Evolutionary conservation across 2,113 vertebrate species (phyloP).

Genomic region (Crypturellus undulatus): DNA sequence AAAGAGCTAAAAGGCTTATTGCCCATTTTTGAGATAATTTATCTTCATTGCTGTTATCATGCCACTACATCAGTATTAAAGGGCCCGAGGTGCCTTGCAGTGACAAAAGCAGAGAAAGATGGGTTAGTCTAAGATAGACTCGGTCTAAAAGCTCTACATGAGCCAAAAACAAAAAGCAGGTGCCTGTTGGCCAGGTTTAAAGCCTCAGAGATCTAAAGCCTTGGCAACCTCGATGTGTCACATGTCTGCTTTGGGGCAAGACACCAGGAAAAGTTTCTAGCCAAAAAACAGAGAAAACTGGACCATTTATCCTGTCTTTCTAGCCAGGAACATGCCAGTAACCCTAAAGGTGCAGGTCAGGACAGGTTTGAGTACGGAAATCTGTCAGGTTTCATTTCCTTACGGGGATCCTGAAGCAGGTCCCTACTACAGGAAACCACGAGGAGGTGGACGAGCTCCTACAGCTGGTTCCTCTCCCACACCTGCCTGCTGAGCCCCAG

Average conservation of each 20-base stretch:
- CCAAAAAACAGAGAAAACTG: accelerated
- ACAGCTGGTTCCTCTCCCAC: neutral
- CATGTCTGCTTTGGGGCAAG: neutral
- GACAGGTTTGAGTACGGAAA: neutral
- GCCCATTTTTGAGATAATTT: constrained; percentile 47
- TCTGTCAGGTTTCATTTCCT: neutral
- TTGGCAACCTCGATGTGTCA: neutral
- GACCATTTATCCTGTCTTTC: neutral
- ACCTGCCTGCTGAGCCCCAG: neutral
- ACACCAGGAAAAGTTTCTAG: neutral
- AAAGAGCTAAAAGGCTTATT: constrained; percentile 60
- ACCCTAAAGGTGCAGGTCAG: neutral
- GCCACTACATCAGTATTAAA: constrained; percentile 32
- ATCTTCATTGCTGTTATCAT: constrained; percentile 65
- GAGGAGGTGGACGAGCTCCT: neutral
- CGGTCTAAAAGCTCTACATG: neutral
- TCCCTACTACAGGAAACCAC: neutral
- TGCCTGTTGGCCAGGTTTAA: neutral
- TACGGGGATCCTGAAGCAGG: neutral
- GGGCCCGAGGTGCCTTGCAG: neutral
- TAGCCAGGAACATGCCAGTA: neutral
- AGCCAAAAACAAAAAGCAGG: neutral
- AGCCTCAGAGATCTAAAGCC: neutral
- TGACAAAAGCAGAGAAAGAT: constrained; percentile 33
- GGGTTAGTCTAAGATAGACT: neutral